Evolutionary conservation across 2,797 vertebrate species (phyloP), one percentile per base, ranked within the genome.

Genomic region (Microctenopoma steveboyesi): DNA sequence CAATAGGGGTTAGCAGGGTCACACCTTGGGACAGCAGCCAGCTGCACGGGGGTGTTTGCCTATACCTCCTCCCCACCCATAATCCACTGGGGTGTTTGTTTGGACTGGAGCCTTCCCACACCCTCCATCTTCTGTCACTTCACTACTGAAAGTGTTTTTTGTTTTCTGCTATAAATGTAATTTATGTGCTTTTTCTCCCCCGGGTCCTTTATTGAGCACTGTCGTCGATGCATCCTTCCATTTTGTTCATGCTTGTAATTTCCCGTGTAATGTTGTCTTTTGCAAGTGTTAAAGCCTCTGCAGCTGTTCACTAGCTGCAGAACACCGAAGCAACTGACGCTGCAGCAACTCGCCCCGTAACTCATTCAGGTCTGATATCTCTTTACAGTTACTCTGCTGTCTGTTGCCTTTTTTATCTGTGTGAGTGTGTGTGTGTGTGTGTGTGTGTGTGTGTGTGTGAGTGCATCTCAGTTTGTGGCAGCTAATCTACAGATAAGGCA

Each of bases 21-120:
- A 84, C 81, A 82, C 84, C 87, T 82, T 91, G 91, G 79, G 86
- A 91, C 69, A 42, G 49, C 72, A 25, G 78, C 78, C 86, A 89
- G 75, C 86, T 91, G 86, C 76, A 72, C 63, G 67, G 70, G 78
- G 64, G 52, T 85, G 80, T 90, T 89, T 90, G 64, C 65, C 51
- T 35, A 30, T 42, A 57, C 54, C 67, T 84, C 74, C 80, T 74
- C 74, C 11, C 53, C 66, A 66, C 80, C 83, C 89, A 86, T 11
- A 13, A 67, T 83, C 54, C 78, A 79, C 48, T 45, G 60, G 52
- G 69, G 48, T 88, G 82, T 89, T 88, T 89, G 69, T 72, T 68
- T 0, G 62, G 74, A 72, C 83, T 88, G 79, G 49, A 73, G 81
- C 46, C 37, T 87, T 88, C 85, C 78, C 85, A 88, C 59, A 77